Percentiles rank a stretch among this genome's conserved stretches.
Conservation (phyloP, 2,888 invertebrate species). For the Spisula subtruncata region DNA sequence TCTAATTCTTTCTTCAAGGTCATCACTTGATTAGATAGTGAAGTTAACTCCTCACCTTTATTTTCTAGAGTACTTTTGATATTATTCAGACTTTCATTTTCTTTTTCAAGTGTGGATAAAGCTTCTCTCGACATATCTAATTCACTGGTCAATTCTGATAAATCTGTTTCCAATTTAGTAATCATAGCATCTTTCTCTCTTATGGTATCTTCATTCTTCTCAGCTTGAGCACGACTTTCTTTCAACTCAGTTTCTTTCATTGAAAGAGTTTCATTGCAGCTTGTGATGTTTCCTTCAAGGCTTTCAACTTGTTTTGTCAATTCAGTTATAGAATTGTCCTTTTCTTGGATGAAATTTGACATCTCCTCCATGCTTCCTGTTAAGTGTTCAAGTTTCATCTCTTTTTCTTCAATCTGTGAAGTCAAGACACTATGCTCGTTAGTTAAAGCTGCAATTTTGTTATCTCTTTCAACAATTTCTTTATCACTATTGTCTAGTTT, state of each 20-base stretch:
- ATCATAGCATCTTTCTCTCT: slow-evolving; percentile 37
- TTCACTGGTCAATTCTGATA: slow-evolving; percentile 25
- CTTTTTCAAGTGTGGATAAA: slow-evolving; percentile 37
- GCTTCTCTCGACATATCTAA: neutral
- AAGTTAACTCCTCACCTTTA: slow-evolving; percentile 9
- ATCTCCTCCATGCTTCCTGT: slow-evolving; percentile 50
- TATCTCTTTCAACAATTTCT: slow-evolving; percentile 49
- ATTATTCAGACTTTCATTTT: slow-evolving; percentile 5
- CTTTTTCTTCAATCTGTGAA: slow-evolving; percentile 40
- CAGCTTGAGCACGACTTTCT: neutral
- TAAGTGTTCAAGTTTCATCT: slow-evolving; percentile 52
- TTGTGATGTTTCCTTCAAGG: slow-evolving; percentile 43
- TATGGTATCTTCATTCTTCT: slow-evolving; percentile 32
- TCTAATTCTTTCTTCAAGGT: slow-evolving; percentile 17
- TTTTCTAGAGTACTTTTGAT: slow-evolving; percentile 24
- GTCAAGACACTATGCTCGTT: slow-evolving; percentile 49
- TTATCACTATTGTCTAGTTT: slow-evolving; percentile 35
- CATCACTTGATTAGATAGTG: neutral
- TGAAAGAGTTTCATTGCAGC: slow-evolving; percentile 23
- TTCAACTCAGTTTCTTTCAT: slow-evolving; percentile 36
- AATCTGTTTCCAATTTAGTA: slow-evolving; percentile 40
- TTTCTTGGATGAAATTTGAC: slow-evolving; percentile 40
- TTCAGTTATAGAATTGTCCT: slow-evolving; percentile 31
- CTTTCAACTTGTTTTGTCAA: slow-evolving; percentile 26
- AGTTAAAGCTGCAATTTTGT: slow-evolving; percentile 49